Conservation (phyloP, 2,797 vertebrate species). For the Phylloscopus collybita region DNA sequence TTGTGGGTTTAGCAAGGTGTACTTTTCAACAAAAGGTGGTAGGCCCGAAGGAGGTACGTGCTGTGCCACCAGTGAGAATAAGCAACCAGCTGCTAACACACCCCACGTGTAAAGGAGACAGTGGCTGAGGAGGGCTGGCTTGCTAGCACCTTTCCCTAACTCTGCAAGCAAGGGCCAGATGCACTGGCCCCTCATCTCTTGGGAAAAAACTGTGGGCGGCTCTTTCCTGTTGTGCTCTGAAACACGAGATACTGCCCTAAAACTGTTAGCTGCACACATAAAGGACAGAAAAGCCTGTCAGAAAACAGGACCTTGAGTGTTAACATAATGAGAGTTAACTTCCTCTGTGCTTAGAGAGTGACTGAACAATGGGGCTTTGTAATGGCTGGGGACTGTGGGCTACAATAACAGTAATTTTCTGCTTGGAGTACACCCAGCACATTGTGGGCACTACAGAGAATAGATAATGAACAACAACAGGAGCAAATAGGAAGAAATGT, state of each 20-base stretch:
- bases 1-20: background rate
- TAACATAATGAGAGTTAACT: slow-evolving; percentile 39
- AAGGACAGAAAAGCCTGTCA: background rate
- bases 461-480: slow-evolving; percentile 44
- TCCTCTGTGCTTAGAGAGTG: background rate
- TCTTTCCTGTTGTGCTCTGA: background rate
- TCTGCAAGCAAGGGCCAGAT: background rate
- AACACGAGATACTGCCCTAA: background rate
- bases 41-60: rapidly evolving
- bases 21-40: background rate
- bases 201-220: background rate
- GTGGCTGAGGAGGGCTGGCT: background rate
- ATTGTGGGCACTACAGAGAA: slow-evolving; percentile 29
- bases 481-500: slow-evolving; percentile 36
- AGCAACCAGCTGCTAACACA: background rate
- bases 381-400: background rate
- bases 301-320: background rate
- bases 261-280: background rate
- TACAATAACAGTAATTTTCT: slow-evolving; percentile 61
- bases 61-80: background rate
- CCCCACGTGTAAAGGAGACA: background rate
- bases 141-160: background rate
- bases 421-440: slow-evolving; percentile 47
- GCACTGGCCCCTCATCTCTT: background rate
- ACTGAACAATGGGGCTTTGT: slow-evolving; percentile 52